Evolutionary conservation across 2,797 vertebrate species (phyloP), one percentile per base, ranked within the genome.

Genomic region (Sciurus vulgaris): DNA sequence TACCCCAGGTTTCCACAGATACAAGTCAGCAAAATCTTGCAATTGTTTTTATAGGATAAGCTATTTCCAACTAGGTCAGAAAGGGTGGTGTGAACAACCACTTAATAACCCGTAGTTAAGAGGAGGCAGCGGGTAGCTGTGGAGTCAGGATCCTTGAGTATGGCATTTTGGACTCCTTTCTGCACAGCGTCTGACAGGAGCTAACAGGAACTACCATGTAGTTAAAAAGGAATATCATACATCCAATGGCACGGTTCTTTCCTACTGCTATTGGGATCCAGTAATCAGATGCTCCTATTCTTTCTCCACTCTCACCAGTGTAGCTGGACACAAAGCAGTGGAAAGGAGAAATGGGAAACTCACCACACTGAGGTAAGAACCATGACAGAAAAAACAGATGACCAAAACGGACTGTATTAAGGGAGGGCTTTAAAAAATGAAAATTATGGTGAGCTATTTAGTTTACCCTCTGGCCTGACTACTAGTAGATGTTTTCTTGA

Each of bases 11-110:
- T 88, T 2, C 1, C 35, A 33, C 17, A 47, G 24, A 91, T 51
- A 96, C 7, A 67, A 85, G 81, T 63, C 69, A 33, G 56, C 33
- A 94, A 83, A 86, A 65, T 35, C 63, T 79, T 79, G 12, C 72
- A 79, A 38, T n/a, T 94, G 9, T 88, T 93, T 61, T 93, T 41
- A 30, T 63, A 89, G 47, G 14, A 38, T 24, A 69, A 17, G 26
- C n/a, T 83, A 35, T 78, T 89, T 89, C 63, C n/a, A 84, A 65
- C 20, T 24, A 69, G 74, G 44, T 70, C 76, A 79, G 70, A 54
- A 41, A 69, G n/a, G 47, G 38, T 49, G 33, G n/a, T 47, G 30
- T 18, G 13, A 93, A 65, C 59, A 81, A 76, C 17, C 72, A 88
- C 69, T 77, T 73, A 79, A 82, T 61, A 86, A 28, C 41, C 30